Evolutionary conservation across 2,113 vertebrate species (phyloP).

Genomic region (Oreochromis niloticus): DNA sequence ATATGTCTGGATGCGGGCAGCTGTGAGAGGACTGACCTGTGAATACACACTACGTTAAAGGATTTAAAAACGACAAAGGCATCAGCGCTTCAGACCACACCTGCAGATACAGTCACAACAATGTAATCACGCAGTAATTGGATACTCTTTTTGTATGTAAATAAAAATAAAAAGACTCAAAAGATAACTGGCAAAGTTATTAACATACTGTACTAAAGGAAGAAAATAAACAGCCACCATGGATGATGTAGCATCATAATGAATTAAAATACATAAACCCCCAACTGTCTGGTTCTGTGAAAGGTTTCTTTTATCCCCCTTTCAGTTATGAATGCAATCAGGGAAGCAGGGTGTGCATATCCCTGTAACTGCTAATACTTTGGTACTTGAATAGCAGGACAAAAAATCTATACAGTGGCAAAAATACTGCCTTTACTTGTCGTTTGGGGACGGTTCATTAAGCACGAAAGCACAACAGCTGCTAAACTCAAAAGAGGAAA

Average conservation of each 20-base stretch:
- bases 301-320: neutral
- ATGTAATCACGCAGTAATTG: slow-evolving; percentile 47
- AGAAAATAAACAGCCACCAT: slow-evolving; percentile 31
- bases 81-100: slow-evolving; percentile 32
- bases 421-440: neutral
- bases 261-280: slow-evolving; percentile 55
- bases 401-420: neutral
- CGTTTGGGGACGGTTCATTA: neutral
- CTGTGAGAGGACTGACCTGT: slow-evolving; percentile 39
- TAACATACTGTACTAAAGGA: slow-evolving; percentile 51
- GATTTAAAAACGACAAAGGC: neutral
- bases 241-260: slow-evolving; percentile 55
- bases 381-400: neutral
- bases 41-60: slow-evolving; percentile 49
- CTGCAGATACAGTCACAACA: slow-evolving; percentile 25
- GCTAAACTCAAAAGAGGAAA: neutral
- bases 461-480: neutral
- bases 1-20: neutral
- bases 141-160: slow-evolving; percentile 62
- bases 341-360: neutral
- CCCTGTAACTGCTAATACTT: neutral
- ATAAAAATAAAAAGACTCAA: slow-evolving; percentile 12
- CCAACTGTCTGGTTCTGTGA: slow-evolving; percentile 32
- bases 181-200: slow-evolving; percentile 40
- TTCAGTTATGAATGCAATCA: neutral